Evolutionary conservation across 2,797 vertebrate species (phyloP), one percentile per base, ranked within the genome.

Genomic region (Pelodytes ibericus): DNA sequence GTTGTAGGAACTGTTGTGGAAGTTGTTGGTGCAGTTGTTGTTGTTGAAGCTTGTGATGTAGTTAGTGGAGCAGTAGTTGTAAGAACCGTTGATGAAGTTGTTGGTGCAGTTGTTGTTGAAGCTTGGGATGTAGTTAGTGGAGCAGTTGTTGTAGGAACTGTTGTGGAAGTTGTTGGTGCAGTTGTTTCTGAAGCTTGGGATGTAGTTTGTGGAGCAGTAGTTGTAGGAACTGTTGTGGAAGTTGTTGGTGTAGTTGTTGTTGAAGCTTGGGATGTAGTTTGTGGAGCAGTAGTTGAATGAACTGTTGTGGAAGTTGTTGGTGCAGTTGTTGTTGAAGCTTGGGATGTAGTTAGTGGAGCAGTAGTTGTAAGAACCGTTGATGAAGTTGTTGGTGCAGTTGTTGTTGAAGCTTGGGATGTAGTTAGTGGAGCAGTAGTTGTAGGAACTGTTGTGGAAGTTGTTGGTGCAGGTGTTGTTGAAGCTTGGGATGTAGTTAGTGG

Each of bases 321-420:
- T 64, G 36, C 22, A 64, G 62, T 11, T 64, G 51, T 25, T 33
- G 20, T 15, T 57, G 49, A 7, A 31, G 27, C 47, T 27, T 16
- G 1, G 2, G 30, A 15, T n/a, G 59, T 61, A n/a, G 59, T 33
- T n/a, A 8, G 4, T 61, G 25, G 27, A 1, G 59, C 18, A 8
- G 41, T 68, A 33, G 49, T 68, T 56, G 11, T 2, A 33, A 20
- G 9, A 30, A 10, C 13, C 36, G 29, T 7, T 6, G 15, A 29
- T 66, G 65, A 49, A 36, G n/a, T 58, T 9, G 53, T 68, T 30
- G 47, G 31, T 24, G 18, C 3, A 10, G n/a, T 15, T 69, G 27
- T 33, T 51, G 15, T 29, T 29, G 26, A 7, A 24, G 8, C 1
- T 1, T n/a, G 4, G 5, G 7, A 2, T 24, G 27, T 69, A 51